Conservation (phyloP, 2,797 vertebrate genomes). For the Euphonia xanthogaster region DNA sequence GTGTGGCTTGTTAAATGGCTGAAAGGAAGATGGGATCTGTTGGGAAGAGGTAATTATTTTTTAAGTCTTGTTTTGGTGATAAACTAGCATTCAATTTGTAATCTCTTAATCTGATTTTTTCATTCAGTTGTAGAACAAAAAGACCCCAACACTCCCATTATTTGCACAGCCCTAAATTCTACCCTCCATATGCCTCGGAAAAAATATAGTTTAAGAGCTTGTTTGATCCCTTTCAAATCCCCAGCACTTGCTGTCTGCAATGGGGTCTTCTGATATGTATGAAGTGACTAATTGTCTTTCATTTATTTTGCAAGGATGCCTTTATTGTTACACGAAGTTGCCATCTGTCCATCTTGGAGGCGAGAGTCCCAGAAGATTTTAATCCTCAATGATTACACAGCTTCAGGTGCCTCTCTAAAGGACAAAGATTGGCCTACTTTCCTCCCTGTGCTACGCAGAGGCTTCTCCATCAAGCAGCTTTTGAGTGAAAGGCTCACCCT, state of each 20-base stretch:
- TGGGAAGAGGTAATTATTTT: background rate
- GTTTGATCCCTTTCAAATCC: background rate
- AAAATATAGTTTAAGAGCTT: background rate
- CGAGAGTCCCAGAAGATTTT: background rate
- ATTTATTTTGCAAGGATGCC: background rate
- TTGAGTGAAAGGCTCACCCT: background rate
- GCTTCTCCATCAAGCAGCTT: background rate
- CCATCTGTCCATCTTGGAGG: background rate
- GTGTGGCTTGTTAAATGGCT: background rate
- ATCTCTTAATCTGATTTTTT: background rate
- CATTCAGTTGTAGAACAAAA: background rate
- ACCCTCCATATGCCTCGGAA: background rate
- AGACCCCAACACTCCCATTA: background rate
- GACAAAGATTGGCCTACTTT: slow-evolving; percentile 4
- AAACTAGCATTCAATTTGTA: background rate
- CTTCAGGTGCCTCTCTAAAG: slow-evolving; percentile 20
- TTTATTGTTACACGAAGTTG: background rate
- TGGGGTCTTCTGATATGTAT: background rate
- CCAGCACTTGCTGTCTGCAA: background rate
- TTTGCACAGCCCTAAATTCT: background rate
- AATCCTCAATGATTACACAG: background rate
- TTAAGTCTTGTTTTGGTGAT: background rate
- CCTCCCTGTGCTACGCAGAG: background rate
- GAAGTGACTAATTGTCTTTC: background rate
- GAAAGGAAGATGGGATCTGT: background rate